phyloP scores from a whole-genome alignment of 2,888 invertebrate genomes.

The Argynnis bischoffii region DNA sequence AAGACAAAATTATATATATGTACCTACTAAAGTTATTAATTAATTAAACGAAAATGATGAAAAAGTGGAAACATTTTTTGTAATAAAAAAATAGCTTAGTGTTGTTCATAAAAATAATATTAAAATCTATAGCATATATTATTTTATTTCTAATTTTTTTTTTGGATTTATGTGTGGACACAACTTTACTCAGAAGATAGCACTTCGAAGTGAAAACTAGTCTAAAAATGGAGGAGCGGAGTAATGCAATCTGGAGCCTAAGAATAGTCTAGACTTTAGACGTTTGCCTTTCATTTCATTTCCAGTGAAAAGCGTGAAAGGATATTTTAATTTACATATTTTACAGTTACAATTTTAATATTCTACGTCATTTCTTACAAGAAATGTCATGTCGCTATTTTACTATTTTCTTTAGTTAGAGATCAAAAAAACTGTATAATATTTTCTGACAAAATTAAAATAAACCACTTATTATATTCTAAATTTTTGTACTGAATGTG shows the following conservation, averaged over 20 bases:
- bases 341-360: background rate
- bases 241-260: conserved; percentile 26
- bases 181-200: conserved; percentile 18
- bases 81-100: no score
- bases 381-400: background rate
- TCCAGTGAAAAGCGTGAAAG: conserved; percentile 13
- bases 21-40: no score
- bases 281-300: conserved; percentile 20
- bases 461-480: no score
- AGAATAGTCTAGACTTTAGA: conserved; percentile 22
- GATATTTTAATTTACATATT: conserved; percentile 20
- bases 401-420: background rate
- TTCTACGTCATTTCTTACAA: background rate
- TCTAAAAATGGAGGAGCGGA: conserved; percentile 15
- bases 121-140: no score
- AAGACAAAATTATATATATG: no score
- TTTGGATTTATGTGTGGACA: background rate
- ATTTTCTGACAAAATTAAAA: no score
- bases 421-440: no score
- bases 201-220: conserved; percentile 16
- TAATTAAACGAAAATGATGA: no score
- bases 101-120: no score
- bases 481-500: no score
- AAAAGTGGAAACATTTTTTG: no score
- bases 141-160: background rate